Base-by-base conservation (phyloP, 2,888 invertebrate species). In the Synanthedon formicaeformis region DNA sequence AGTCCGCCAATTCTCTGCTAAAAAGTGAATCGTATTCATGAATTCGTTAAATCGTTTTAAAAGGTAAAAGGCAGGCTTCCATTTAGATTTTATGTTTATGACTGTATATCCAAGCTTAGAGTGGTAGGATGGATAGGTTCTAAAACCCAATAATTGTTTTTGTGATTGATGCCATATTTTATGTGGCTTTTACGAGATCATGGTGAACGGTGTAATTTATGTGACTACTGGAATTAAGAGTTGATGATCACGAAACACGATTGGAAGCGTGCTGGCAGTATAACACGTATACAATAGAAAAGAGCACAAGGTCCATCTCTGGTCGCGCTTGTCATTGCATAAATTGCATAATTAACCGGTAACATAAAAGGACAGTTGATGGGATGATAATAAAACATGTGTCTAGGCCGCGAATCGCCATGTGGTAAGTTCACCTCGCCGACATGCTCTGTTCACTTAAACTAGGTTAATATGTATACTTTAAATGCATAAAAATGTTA, bases 281-380 rank as follows among this genome's bases (percentile, higher is more conserved):
- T 67, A 64, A 65, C 60, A 58, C 56, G 70, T 62, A 65, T 67
- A 82, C 82, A 82, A 84, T 82, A 81, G 80, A 76, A 85, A 78
- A 76, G 79, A 80, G 83, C 71, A 72, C 85, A 86, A 84, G 85
- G 85, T 71, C 71, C 60, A 62, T 63, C 62, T 62, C 27, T 49
- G 55, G 52, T 56, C 57, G 63, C 60, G 61, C 60, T 56, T 58
- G 60, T 55, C 57, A 52, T 66, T 67, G 67, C 61, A 73, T 71
- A 69, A 71, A 65, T 80, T 79, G 78, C 78, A 80, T 81, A 78
- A 80, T 70, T 66, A 71, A 63, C 61, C 67, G 69, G 71, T 71
- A 69, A 71, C 76, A 68, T 74, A 73, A 72, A 77, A 73, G 73
- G 74, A 72, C 62, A 61, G 69, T 65, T 73, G 81, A 82, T 80